A percentile compares a stretch with the other conserved stretches of the same genome.
phyloP scores from a whole-genome alignment of 2,888 invertebrate species.

The Coelinius sp. region DNA sequence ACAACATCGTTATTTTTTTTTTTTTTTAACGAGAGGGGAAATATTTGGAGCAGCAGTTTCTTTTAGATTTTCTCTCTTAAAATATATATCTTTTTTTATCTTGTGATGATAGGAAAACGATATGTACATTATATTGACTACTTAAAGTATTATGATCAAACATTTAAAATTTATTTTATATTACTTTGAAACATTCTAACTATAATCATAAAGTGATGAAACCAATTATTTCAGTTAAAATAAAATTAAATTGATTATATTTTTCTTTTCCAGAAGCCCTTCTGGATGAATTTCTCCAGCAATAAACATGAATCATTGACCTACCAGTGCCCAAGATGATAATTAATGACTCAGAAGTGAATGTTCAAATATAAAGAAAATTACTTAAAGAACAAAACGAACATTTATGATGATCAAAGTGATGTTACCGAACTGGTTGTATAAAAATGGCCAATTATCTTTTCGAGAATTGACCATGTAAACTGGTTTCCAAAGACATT shows the following conservation, averaged over 20 bases:
- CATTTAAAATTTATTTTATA: too few relatives aligned
- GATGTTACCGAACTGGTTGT: slow-evolving; percentile 13
- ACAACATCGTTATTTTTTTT: slow-evolving; percentile 43
- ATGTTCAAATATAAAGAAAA: neutral
- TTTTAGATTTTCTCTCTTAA: slow-evolving; percentile 50
- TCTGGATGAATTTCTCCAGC: neutral
- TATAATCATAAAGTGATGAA: too few relatives aligned
- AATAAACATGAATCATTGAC: neutral
- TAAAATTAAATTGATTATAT: neutral
- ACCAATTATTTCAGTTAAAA: neutral
- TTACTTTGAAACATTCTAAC: too few relatives aligned
- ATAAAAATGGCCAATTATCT: slow-evolving; percentile 4
- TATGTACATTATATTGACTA: slow-evolving; percentile 19
- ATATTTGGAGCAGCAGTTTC: slow-evolving; percentile 54
- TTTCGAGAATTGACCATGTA: neutral
- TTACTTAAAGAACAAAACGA: neutral
- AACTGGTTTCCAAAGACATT: slow-evolving; percentile 28
- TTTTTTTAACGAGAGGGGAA: slow-evolving; percentile 36
- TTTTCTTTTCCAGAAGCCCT: slow-evolving; percentile 6
- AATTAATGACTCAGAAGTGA: slow-evolving; percentile 1
- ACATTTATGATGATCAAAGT: neutral
- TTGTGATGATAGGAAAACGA: slow-evolving; percentile 49
- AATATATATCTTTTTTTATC: slow-evolving; percentile 51
- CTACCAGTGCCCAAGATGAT: neutral
- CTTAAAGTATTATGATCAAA: too few relatives aligned